phyloP scores from a whole-genome alignment of 2,888 invertebrate genomes.

The Tipula confusa region DNA sequence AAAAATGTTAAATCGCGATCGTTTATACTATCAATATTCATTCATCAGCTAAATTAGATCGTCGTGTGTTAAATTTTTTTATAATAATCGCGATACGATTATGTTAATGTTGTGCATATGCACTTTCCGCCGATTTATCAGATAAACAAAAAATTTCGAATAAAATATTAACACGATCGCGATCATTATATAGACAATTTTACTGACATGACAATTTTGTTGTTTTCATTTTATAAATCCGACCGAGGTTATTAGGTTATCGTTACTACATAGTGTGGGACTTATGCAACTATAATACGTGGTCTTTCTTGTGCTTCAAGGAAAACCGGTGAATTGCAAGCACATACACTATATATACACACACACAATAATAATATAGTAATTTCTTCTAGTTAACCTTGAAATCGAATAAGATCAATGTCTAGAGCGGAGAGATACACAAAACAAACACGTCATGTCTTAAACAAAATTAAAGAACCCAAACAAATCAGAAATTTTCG shows the following conservation, averaged over 20 bases:
- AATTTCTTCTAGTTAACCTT: background rate
- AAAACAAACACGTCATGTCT: background rate
- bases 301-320: background rate
- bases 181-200: background rate
- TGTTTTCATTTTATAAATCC: background rate
- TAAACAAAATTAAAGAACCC: background rate
- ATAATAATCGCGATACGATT: background rate
- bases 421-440: background rate
- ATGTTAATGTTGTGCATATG: background rate
- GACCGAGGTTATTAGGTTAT: background rate
- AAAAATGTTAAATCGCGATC: background rate
- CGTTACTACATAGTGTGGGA: background rate
- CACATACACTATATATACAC: background rate
- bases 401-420: background rate
- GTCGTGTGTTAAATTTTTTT: background rate
- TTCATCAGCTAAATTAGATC: background rate
- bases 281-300: background rate
- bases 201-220: background rate
- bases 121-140: background rate
- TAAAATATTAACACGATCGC: background rate
- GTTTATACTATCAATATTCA: background rate
- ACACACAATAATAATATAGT: background rate
- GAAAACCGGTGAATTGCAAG: background rate
- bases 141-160: background rate
- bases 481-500: background rate